phyloP scores from a whole-genome alignment of 2,113 vertebrate species.

The Thunnus maccoyii region DNA sequence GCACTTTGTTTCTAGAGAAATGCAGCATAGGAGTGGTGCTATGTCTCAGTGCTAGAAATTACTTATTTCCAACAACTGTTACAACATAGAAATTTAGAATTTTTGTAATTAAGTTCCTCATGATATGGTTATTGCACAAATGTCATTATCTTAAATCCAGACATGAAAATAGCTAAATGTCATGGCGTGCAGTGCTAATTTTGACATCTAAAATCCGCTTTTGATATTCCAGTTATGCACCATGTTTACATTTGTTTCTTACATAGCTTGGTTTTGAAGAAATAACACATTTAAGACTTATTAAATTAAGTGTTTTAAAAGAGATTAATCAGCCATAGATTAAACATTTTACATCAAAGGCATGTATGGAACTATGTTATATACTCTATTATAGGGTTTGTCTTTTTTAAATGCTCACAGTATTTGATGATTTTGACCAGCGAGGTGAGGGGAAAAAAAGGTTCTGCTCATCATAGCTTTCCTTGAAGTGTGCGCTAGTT shows the following conservation, averaged over 20 bases:
- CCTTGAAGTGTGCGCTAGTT: constrained; percentile 45
- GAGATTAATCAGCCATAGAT: constrained; percentile 72
- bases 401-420: constrained; percentile 26
- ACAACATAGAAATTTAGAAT: neutral
- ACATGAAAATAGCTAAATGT: neutral
- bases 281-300: no score
- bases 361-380: neutral
- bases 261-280: neutral
- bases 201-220: no score
- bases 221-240: no score
- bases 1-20: neutral
- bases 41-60: no score
- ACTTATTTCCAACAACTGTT: neutral
- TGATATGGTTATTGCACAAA: constrained; percentile 4
- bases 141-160: neutral
- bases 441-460: constrained; percentile 3
- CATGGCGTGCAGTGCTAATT: no score
- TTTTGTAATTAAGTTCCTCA: neutral
- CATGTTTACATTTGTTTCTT: neutral
- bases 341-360: constrained; percentile 28
- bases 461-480: constrained; percentile 32
- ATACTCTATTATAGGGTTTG: neutral
- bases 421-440: constrained; percentile 38
- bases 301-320: constrained; percentile 55
- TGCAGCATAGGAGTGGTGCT: neutral